These are phyloP conservation scores for Noctilio leporinus DNA, from an alignment of 2,113 vertebrate species.

Conservation along the genomic window DNA sequence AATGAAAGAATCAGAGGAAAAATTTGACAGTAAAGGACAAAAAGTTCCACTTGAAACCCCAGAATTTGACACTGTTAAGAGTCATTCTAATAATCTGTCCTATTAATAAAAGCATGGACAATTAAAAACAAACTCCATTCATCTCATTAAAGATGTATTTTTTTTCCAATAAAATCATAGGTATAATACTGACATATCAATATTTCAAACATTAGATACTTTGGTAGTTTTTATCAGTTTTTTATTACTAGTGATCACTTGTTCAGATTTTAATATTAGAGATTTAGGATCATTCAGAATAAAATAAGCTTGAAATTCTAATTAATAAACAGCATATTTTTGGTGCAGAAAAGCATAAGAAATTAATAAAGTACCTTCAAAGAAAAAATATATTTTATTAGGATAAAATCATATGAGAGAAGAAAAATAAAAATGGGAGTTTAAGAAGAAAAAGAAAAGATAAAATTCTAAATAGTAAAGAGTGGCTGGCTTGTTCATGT, in stretches of 20 bases:
- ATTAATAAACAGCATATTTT: not conserved
- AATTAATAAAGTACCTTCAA: not conserved
- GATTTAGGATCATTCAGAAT: not conserved
- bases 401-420: constrained; percentile 6
- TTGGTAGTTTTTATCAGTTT: not conserved
- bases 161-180: not conserved
- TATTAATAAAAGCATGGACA: not conserved
- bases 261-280: not conserved
- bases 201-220: not conserved
- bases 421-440: not conserved
- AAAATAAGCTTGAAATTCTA: not conserved
- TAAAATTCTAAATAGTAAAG: not conserved
- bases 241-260: not conserved
- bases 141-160: not conserved
- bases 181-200: not conserved
- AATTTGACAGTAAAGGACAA: not conserved
- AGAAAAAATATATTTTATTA: not conserved
- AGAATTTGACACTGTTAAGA: not conserved
- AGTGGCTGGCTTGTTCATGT: not conserved
- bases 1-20: not conserved
- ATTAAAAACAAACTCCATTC: not conserved
- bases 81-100: not conserved
- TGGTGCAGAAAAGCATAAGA: not conserved
- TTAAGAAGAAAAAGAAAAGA: not conserved
- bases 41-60: not conserved